Base-by-base conservation (phyloP, 53 echinoderm and acorn worm species). In the Holothuria scabra region DNA sequence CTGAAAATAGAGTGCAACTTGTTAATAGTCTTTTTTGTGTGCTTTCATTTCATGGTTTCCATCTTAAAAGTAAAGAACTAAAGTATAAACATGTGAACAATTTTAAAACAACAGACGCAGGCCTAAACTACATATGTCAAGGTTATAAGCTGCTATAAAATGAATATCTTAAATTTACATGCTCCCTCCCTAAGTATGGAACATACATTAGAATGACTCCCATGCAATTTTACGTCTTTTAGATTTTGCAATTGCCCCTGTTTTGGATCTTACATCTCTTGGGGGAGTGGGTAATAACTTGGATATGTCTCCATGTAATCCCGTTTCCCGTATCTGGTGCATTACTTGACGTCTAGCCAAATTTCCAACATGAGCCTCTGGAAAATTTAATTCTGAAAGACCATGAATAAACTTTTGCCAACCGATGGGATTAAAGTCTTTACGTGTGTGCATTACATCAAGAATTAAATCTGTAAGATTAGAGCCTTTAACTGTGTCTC, bases 281-380 rank as follows among this genome's bases (percentile, higher is more conserved):
- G 41, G 65, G 65, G 24, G 65, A 29, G 24, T 65, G 65, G 65
- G 65, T 65, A 65, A 65, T 64, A 64, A 24, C 31, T 65, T 65
- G 13, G 65, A 28, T 29, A 65, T 65, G n/a, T 65, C 65, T 24
- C 65, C 31, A 31, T 31, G 65, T 19, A 31, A 31, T 29, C 65
- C 65, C n/a, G 28, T 65, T 31, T 65, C 65, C 65, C 65, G 18
- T 29, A 23, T 65, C 31, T 65, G 41, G 6, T 41, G 41, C 41
- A 41, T 41, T 41, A 41, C 41, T 41, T 41, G 41, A 41, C 65
- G 65, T 65, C 65, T 28, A 13, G 28, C n/a, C 65, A 65, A 65
- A 65, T 65, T 65, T 65, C 65, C 65, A 65, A 65, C 31, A 31
- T 65, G n/a, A 65, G 65, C 65, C 65, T 23, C 65, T 29, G 65